Percentiles rank a stretch among this genome's conserved stretches.
Evolutionary conservation across 2,888 invertebrate genomes (phyloP).

Genomic region (Tinea pellionella): DNA sequence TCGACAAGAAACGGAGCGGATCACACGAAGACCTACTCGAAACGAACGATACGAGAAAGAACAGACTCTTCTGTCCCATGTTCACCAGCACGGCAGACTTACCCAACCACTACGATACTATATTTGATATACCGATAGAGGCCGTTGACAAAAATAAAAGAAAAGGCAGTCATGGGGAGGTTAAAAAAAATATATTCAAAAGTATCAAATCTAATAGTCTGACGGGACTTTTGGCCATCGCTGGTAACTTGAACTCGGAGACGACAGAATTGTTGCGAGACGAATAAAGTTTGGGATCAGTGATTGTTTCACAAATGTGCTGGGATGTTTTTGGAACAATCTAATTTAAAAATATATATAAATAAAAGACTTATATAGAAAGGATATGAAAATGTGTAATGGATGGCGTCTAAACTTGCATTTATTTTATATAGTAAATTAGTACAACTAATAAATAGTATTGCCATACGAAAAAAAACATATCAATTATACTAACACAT

Average conservation of each 20-base stretch:
- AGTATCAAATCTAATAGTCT: slow-evolving; percentile 47
- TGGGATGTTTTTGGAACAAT: too few relatives aligned
- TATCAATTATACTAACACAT: not conserved
- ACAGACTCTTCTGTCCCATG: slow-evolving; percentile 61
- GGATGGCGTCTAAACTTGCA: not conserved
- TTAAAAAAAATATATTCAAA: slow-evolving; percentile 40
- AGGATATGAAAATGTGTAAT: not conserved
- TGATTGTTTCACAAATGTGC: too few relatives aligned
- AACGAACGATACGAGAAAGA: slow-evolving; percentile 28
- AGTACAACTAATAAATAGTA: not conserved
- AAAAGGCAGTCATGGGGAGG: slow-evolving; percentile 34
- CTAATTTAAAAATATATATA: too few relatives aligned
- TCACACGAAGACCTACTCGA: slow-evolving; percentile 48
- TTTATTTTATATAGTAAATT: not conserved
- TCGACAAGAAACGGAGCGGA: slow-evolving; percentile 40
- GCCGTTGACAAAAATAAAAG: slow-evolving; percentile 25
- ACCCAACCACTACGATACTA: slow-evolving; percentile 70
- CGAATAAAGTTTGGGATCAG: slow-evolving; percentile 29
- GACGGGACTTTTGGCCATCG: slow-evolving; percentile 39
- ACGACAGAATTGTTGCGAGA: slow-evolving; percentile 45
- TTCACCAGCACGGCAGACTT: slow-evolving; percentile 53
- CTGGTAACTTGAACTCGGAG: slow-evolving; percentile 34
- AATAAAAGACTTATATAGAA: too few relatives aligned
- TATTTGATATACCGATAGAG: slow-evolving; percentile 56
- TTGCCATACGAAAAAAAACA: not conserved